Conservation (phyloP, 2,797 vertebrate species). For the Myotis pilosus region DNA sequence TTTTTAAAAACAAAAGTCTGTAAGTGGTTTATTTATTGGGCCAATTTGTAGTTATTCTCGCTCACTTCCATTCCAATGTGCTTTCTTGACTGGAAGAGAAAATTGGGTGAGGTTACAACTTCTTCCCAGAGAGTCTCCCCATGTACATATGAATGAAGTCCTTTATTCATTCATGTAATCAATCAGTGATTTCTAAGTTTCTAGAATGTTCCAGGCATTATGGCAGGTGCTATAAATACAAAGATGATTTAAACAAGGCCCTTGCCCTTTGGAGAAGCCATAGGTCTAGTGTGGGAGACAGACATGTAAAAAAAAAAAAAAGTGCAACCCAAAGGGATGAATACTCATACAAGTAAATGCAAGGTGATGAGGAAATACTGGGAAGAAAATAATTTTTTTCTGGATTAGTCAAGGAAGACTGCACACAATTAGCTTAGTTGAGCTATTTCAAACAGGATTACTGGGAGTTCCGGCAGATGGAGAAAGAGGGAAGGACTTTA, state of each 20-base stretch:
- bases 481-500: not conserved
- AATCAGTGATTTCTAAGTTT: conserved; percentile 43
- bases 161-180: conserved; percentile 31
- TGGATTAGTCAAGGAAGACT: conserved; percentile 25
- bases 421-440: not conserved
- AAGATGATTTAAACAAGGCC: conserved; percentile 38
- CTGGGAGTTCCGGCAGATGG: not conserved
- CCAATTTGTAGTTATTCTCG: not conserved
- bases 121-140: not conserved
- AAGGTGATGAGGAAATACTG: not conserved
- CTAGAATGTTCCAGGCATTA: conserved; percentile 25
- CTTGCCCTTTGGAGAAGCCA: not conserved
- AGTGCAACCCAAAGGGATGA: not conserved
- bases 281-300: not conserved
- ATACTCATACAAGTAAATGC: conserved; percentile 8
- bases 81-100: not conserved
- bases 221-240: not conserved
- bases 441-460: not conserved
- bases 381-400: conserved; percentile 28
- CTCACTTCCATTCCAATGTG: not conserved
- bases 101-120: not conserved
- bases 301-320: not conserved
- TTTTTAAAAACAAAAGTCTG: not conserved
- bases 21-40: not conserved
- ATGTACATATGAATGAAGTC: conserved; percentile 17